Evolutionary conservation across 2,888 invertebrate species (phyloP), one percentile per base, ranked within the genome.

Genomic region (Leptinotarsa rubiginosa): DNA sequence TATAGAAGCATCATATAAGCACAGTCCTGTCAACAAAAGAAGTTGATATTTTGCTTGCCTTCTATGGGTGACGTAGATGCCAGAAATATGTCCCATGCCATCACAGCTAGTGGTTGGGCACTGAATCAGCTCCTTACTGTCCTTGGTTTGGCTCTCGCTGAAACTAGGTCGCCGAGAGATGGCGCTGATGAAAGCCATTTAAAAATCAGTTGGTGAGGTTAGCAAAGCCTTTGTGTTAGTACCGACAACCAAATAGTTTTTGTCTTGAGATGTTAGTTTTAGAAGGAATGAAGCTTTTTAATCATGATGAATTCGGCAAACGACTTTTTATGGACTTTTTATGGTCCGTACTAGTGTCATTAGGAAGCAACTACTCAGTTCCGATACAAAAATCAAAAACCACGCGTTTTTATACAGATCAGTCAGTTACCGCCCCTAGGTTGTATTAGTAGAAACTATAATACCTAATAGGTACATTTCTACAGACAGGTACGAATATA

Each of bases 21-120:
- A 56, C 7, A 56, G 18, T 20, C 20, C 20, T 56, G 20, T 3
- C 56, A 20, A 13, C 25, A 25, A 25, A 62, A 15, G 3, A 12
- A 16, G 31, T 31, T 62, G 16, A 31, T 15, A n/a, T 62, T 74
- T 77, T 91, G 90, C 92, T 92, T 93, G 93, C 93, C 93, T 96
- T 90, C 96, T 93, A 89, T 96, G 96, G 83, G 95, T 94, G 84
- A 95, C 93, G 92, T 95, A 96, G 92, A 94, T 95, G 86, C 95
- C 95, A 84, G 95, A 95, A 87, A 95, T 91, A 91, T 96, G 96
- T 86, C 96, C 96, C 89, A 94, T 92, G 84, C 95, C 95, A 90
- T 95, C 95, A 91, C 95, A 96, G 90, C 90, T 90, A 86, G 90
- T 90, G 83, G 94, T 94, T 79, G 95, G 95, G 87, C 95, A 95